Evolutionary conservation across 2,113 vertebrate species (phyloP), one percentile per base, ranked within the genome.

Genomic region (Zosterops pallidus): DNA sequence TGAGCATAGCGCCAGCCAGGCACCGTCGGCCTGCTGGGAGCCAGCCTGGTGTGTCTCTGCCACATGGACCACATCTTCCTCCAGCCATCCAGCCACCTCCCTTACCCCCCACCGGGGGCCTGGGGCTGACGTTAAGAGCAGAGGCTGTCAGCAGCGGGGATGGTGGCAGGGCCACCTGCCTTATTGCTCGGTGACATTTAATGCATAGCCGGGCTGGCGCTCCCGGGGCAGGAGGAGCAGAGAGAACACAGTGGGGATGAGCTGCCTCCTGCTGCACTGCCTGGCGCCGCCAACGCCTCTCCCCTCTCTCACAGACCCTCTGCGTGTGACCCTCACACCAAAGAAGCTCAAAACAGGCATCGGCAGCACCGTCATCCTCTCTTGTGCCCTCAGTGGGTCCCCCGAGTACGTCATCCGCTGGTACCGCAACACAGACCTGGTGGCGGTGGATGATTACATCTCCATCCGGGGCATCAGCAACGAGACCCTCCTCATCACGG

Each of bases 341-440:
- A 99, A 99, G 98, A 99, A 99, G 97, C 98, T 99, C 96, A 99
- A 99, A 97, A 99, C 99, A 0, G 99, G 99, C 83, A 99, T 99
- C 52, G 99, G 99, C 97, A 99, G 99, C 96, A 99, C 99, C 0
- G 99, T 99, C 93, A 99, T 99, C 97, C 98, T 99, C 49, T 99
- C 99, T 31, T 99, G 99, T 52, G 97, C 99, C 17, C 99, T 99
- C 57, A 98, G 98, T 63, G 99, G 99, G 72, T 99, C 99, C n/a
- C 99, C 99, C 0, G 99, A 99, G 95, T 99, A 99, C 77, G 91
- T 96, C 63, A 98, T 99, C 96, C 98, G 98, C 94, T 99, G 99
- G 99, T 99, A 99, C 97, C 99, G 99, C 91, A 99, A 99, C 98
- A 99, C 99, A 0, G 99, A 99, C 94, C 98, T 98, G 21, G 98